Evolutionary conservation across 2,797 vertebrate genomes (phyloP), one percentile per base, ranked within the genome.

Genomic region (Sebastes oblongus): DNA sequence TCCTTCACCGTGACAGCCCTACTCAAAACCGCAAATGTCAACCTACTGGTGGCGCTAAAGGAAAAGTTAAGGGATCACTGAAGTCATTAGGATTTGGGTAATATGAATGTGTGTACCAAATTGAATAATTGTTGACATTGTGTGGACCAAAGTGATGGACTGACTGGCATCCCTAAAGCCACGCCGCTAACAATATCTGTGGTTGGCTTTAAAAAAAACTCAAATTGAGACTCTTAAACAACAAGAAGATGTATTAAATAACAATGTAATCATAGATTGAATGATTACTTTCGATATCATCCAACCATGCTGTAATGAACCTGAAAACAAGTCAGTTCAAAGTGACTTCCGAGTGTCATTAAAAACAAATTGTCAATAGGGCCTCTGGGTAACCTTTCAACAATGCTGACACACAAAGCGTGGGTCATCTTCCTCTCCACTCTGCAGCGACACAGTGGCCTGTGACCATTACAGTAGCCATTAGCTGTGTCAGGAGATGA

Each of bases 401-500:
- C 46, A 55, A 4, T 9, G 25, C 25, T 20, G 58, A 76, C 59
- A 55, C 20, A 60, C 5, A 9, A 30, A 72, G 22, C 7, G 10
- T 8, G 20, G 64, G 22, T 64, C 70, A 36, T 83, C 60, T 32
- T 55, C 64, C 32, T 24, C 4, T 46, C 59, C n/a, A 10, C 64
- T 42, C 77, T 24, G 65, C 69, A 52, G 77, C 65, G 39, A 60
- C 82, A 70, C 56, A 7, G 2, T 18, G 72, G 72, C 68, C 66
- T 76, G 58, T 83, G 80, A 84, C 75, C 76, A 75, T 84, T 80
- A 77, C 54, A 54, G 69, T 16, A 14, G 62, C 46, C 75, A 73
- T 80, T 67, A 85, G 66, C 81, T 13, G 50, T 66, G 76, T 84
- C 82, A 55, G 76, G 65, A 67, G 67, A 86, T 66, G 66, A 78